Evolutionary conservation across 2,797 vertebrate species (phyloP).

Genomic region (Eospalax fontanierii): DNA sequence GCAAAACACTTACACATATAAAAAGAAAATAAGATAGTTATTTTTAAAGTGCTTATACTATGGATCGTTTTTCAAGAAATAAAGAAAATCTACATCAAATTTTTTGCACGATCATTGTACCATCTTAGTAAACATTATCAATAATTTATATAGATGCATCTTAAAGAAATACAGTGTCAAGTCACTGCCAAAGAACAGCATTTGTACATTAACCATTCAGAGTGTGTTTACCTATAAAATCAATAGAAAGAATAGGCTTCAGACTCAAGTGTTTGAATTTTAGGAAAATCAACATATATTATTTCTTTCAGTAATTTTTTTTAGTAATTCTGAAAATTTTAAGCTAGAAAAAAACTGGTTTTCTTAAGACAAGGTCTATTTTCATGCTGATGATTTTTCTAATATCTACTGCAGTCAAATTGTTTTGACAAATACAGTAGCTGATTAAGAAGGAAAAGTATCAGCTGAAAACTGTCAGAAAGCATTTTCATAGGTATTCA

Average conservation of each 20-base stretch:
- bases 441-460: conserved; percentile 11
- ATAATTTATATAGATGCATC: background rate
- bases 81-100: background rate
- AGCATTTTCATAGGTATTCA: background rate
- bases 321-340: conserved; percentile 50
- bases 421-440: background rate
- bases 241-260: background rate
- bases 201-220: conserved; percentile 20
- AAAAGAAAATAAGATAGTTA: too few relatives aligned
- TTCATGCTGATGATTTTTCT: conserved; percentile 23
- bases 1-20: too few relatives aligned
- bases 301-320: background rate
- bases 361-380: background rate
- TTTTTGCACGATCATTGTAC: background rate
- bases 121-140: background rate
- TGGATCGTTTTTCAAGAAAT: background rate
- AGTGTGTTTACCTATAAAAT: conserved; percentile 14
- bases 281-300: background rate
- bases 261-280: conserved; percentile 4
- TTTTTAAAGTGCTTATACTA: background rate
- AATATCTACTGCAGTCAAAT: background rate
- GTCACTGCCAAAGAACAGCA: background rate
- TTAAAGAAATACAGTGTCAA: background rate
- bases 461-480: background rate
- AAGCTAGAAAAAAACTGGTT: background rate